Conservation (phyloP, 2,113 vertebrate species). For the Scomber scombrus region DNA sequence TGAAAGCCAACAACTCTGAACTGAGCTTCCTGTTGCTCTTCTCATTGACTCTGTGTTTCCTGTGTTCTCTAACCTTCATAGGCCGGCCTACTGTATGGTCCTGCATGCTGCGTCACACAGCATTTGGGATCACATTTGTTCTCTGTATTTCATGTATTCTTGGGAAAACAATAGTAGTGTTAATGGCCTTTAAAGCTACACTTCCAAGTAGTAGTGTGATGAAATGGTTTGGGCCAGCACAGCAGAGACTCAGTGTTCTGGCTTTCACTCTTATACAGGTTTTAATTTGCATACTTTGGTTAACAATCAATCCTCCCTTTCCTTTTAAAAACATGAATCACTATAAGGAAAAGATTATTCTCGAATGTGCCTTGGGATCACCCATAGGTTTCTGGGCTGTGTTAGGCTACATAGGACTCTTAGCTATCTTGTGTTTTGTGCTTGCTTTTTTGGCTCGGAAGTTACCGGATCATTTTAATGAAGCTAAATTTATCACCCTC, state of each 20-base stretch:
- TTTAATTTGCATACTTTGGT: conserved; percentile 78
- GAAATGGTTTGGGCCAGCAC: conserved; percentile 78
- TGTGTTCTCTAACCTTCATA: conserved; percentile 81
- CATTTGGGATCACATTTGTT: conserved; percentile 80
- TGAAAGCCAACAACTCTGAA: conserved; percentile 78
- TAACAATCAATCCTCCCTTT: conserved; percentile 76
- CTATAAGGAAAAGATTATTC: conserved; percentile 77
- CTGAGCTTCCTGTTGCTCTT: conserved; percentile 80
- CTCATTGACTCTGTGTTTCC: conserved; percentile 78
- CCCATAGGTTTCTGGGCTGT: conserved; percentile 79
- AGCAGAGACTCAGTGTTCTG: conserved; percentile 79
- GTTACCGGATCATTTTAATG: conserved; percentile 84
- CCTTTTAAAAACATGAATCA: conserved; percentile 54
- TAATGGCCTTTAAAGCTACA: conserved; percentile 76
- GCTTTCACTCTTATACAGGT: conserved; percentile 78
- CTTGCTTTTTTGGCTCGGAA: conserved; percentile 83
- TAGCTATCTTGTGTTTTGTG: conserved; percentile 81
- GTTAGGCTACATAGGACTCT: conserved; percentile 80
- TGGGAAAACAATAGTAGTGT: conserved; percentile 76
- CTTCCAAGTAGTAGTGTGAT: conserved; percentile 71
- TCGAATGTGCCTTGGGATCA: conserved; percentile 80
- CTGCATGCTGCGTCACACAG: conserved; percentile 80
- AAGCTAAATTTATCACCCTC: conserved; percentile 86
- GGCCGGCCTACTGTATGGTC: conserved; percentile 78
- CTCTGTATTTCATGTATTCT: conserved; percentile 79